These are phyloP conservation scores for Scomber colias DNA, from an alignment of 2,113 vertebrate species.

Conservation along the genomic window DNA sequence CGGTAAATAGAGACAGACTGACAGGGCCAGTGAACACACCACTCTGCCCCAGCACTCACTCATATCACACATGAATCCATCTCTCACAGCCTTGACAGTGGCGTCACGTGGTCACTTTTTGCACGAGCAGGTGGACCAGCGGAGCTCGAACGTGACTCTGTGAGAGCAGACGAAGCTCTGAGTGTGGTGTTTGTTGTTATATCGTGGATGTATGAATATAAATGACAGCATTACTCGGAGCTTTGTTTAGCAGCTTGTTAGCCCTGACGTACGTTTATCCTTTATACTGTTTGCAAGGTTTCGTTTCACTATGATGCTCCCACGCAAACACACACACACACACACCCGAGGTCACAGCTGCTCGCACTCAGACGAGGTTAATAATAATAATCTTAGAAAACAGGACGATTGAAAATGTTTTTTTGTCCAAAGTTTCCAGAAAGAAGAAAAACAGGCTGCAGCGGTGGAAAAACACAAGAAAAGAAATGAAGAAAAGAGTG, in stretches of 20 bases:
- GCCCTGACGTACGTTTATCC: slow-evolving; percentile 6
- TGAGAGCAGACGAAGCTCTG: background rate
- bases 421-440: background rate
- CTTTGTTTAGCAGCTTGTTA: slow-evolving; percentile 52
- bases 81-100: slow-evolving; percentile 11
- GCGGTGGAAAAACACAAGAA: too few relatives aligned
- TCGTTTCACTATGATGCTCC: slow-evolving; percentile 8
- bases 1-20: slow-evolving; percentile 15
- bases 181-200: slow-evolving; percentile 2
- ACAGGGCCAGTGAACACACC: slow-evolving; percentile 13
- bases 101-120: slow-evolving; percentile 20
- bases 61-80: slow-evolving; percentile 23
- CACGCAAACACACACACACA: slow-evolving; percentile 16
- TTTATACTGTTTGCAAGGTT: slow-evolving; percentile 41
- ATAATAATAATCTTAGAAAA: background rate
- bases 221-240: slow-evolving; percentile 31
- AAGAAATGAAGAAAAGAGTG: too few relatives aligned
- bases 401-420: background rate
- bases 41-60: background rate
- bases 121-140: background rate
- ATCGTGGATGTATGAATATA: slow-evolving; percentile 48
- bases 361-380: background rate
- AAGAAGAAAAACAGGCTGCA: background rate
- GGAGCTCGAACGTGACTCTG: background rate
- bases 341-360: background rate